Evolutionary conservation across 2,888 invertebrate species (phyloP).

Genomic region (Campopleginae sp.): DNA sequence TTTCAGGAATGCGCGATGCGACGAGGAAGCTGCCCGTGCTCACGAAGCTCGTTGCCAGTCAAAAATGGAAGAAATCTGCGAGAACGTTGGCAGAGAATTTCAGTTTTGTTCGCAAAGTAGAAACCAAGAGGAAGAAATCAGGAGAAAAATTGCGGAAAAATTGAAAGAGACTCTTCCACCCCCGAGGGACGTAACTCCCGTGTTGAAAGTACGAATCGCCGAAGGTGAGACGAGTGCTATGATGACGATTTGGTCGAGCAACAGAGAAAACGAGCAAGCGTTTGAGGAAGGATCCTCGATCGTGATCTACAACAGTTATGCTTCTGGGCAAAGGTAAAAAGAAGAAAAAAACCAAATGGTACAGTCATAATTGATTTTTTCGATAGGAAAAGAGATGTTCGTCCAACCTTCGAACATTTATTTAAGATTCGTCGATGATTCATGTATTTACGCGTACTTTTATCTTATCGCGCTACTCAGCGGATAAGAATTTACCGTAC

Average conservation of each 20-base stretch:
- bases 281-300: constrained; percentile 62
- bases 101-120: constrained; percentile 60
- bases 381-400: neutral
- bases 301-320: constrained; percentile 86
- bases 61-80: constrained; percentile 77
- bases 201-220: constrained; percentile 84
- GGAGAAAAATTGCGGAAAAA: constrained; percentile 68
- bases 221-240: constrained; percentile 84
- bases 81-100: constrained; percentile 75
- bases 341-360: neutral
- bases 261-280: constrained; percentile 46
- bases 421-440: constrained; percentile 1
- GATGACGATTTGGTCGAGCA: constrained; percentile 90
- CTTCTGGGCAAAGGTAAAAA: constrained; percentile 84
- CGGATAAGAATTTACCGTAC: constrained; percentile 1
- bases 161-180: constrained; percentile 76
- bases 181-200: constrained; percentile 82
- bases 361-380: neutral
- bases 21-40: constrained; percentile 78
- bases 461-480: constrained; percentile 46
- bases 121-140: constrained; percentile 74
- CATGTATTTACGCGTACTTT: neutral
- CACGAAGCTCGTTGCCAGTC: constrained; percentile 76
- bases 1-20: constrained; percentile 78
- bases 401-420: constrained; percentile 47